A percentile compares a stretch with the other conserved stretches of the same genome.
Evolutionary conservation across 2,113 vertebrate genomes (phyloP).

Genomic region (Ranitomeya variabilis): DNA sequence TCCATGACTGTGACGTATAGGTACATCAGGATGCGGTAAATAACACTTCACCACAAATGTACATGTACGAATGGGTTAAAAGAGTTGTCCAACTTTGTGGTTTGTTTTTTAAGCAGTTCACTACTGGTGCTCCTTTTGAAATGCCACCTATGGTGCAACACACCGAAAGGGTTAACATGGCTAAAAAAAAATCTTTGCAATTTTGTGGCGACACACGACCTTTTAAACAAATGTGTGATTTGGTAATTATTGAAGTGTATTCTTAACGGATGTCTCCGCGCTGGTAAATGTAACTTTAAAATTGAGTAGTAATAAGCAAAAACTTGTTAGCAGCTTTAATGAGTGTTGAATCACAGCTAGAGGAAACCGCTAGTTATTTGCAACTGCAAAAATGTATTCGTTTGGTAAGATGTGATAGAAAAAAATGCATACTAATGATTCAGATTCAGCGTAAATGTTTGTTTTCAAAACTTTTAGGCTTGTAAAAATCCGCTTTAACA

Average conservation of each 20-base stretch:
- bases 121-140: not conserved
- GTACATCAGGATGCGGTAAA: too few species aligned
- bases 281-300: constrained; percentile 62
- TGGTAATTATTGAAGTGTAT: constrained; percentile 62
- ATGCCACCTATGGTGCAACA: not conserved
- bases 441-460: constrained; percentile 62
- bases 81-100: too few species aligned
- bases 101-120: not conserved
- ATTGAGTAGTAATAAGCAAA: constrained; percentile 63
- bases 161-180: not conserved
- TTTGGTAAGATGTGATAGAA: constrained; percentile 55
- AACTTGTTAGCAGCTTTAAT: constrained; percentile 64
- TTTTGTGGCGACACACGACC: not conserved
- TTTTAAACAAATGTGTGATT: constrained; percentile 44
- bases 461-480: constrained; percentile 13
- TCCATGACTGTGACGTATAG: too few species aligned
- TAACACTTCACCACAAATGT: too few species aligned
- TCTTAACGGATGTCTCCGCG: constrained; percentile 60
- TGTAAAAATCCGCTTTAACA: not conserved
- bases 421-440: constrained; percentile 57
- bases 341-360: constrained; percentile 63
- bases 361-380: constrained; percentile 60
- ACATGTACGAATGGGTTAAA: too few species aligned
- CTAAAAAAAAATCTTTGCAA: not conserved
- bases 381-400: constrained; percentile 60